Evolutionary conservation across 2,797 vertebrate species (phyloP).

Genomic region (Spheniscus humboldti): DNA sequence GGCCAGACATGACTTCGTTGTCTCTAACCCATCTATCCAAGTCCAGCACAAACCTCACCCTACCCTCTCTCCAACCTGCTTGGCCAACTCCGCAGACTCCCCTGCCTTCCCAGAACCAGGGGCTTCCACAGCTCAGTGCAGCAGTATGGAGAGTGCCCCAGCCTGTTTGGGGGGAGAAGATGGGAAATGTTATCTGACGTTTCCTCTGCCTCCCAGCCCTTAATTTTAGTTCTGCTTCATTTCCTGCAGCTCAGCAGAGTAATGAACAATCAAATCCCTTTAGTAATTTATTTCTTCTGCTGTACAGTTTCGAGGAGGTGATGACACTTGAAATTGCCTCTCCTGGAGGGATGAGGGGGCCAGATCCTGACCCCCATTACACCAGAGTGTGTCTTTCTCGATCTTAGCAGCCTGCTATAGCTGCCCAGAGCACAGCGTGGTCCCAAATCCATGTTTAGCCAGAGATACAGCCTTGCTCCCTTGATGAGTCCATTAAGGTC

Average conservation of each 20-base stretch:
- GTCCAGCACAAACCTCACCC: background rate
- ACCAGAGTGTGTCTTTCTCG: background rate
- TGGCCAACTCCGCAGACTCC: background rate
- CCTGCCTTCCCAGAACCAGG: background rate
- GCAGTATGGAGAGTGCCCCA: background rate
- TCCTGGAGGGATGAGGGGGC: conserved; percentile 32
- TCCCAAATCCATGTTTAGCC: background rate
- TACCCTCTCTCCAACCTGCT: fast-evolving
- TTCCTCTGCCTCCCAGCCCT: conserved; percentile 33
- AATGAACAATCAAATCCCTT: conserved; percentile 62
- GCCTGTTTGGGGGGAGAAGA: background rate
- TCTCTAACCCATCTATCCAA: background rate
- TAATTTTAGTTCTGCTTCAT: conserved; percentile 60
- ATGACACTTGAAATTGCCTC: conserved; percentile 61
- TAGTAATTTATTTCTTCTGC: conserved; percentile 59
- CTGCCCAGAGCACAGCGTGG: background rate
- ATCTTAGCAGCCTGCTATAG: background rate
- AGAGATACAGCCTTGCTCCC: background rate
- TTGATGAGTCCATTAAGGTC: conserved; percentile 46
- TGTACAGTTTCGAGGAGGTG: conserved; percentile 3
- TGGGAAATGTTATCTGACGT: background rate
- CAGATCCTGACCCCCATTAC: background rate
- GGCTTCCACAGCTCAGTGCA: background rate
- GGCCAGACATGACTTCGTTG: background rate
- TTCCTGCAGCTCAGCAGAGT: conserved; percentile 46